These are phyloP conservation scores for Empidonax alnorum DNA, from an alignment of 2,113 vertebrate species.

Conservation along the genomic window DNA sequence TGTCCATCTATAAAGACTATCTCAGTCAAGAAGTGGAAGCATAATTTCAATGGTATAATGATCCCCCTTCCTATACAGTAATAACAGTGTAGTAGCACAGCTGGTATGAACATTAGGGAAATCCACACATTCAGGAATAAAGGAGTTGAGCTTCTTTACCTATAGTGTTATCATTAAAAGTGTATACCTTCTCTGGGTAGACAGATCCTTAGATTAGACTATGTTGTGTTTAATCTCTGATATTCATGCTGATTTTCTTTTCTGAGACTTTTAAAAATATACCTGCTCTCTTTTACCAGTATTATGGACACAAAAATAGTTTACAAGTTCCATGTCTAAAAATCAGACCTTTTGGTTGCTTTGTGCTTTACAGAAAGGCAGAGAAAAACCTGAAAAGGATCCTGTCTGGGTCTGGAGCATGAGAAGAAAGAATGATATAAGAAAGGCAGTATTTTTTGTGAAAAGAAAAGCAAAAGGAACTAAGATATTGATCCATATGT, in stretches of 20 bases:
- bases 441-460: not conserved
- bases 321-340: not conserved
- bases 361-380: not conserved
- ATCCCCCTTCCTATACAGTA: not conserved
- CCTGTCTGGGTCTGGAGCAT: not conserved
- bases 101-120: not conserved
- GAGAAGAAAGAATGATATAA: not conserved
- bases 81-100: not conserved
- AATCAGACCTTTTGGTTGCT: not conserved
- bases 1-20: not conserved
- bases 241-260: not conserved
- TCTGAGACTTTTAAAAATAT: not conserved
- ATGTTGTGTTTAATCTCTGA: not conserved
- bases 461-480: not conserved
- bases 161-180: not conserved
- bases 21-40: not conserved
- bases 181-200: not conserved
- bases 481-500: not conserved
- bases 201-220: not conserved
- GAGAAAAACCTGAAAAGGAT: not conserved
- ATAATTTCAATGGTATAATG: not conserved
- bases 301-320: not conserved
- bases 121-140: not conserved
- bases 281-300: not conserved
- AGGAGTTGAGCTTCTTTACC: not conserved